Base-by-base conservation (phyloP, 1,140 invertebrate genomes). In the Lordiphosa collinella region DNA sequence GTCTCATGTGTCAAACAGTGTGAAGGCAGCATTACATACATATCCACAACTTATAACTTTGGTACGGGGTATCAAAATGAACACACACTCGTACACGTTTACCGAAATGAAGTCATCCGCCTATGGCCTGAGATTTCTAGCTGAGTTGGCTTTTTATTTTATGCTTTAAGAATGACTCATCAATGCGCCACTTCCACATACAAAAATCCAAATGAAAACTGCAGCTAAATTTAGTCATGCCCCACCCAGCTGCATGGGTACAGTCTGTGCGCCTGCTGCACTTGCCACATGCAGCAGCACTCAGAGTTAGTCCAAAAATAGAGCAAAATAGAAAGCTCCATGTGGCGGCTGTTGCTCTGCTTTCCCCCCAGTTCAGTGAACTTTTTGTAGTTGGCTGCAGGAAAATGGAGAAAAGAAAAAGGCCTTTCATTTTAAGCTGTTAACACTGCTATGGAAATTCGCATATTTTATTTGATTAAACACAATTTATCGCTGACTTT, bases 381-480 rank as follows among this genome's bases (percentile, higher is more conserved):
- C 16, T 37, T 40, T 49, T 18, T 65, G 8, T 16, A 36, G 38
- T 36, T 41, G 35, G n/a, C n/a, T n/a, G n/a, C n/a, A n/a, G n/a
- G 9, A 36, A 62, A 37, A 37, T 37, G 14, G 35, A 48, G 54
- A 13, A 18, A 41, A 36, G 25, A 16, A 71, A 16, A 71, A 57
- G 61, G 34, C 16, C 29, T 4, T 34, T 66, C 64, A 38, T 51
- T 57, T 63, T 56, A 31, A 58, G 41, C 54, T 72, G 43, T 38
- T 57, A 62, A 66, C 66, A 84, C 78, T 63, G 76, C 54, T 55
- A 37, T 71, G 31, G 11, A 43, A 25, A 8, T 31, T 48, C 38
- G 71, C 71, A 50, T 52, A 57, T 67, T 82, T 76, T 72, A 71
- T 82, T 78, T 65, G 8, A 4, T 62, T 43, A 49, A 68, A 76